Percentiles rank a stretch among this genome's conserved stretches.
Evolutionary conservation across 2,888 invertebrate genomes (phyloP).

Genomic region (Liodrosophila aerea): DNA sequence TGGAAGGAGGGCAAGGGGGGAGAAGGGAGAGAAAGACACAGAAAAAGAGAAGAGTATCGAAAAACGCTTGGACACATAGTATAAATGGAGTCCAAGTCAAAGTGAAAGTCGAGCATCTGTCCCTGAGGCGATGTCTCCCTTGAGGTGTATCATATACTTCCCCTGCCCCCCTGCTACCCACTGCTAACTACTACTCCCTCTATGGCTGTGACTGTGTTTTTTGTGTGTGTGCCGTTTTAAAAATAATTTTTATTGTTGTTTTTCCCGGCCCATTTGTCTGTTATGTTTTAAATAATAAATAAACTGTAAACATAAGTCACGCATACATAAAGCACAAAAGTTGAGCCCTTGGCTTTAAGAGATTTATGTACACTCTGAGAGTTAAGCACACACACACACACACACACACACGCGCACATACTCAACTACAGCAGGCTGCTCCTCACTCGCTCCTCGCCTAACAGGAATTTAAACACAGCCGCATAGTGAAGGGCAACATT

Average conservation of each 20-base stretch:
- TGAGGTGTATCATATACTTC: slow-evolving; percentile 12
- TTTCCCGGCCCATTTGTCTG: slow-evolving; percentile 57
- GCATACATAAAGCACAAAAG: slow-evolving; percentile 64
- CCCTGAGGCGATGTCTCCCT: slow-evolving; percentile 21
- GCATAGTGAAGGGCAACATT: slow-evolving; percentile 29
- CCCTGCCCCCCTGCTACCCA: not conserved
- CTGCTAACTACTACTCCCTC: not conserved
- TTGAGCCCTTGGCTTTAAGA: slow-evolving; percentile 64
- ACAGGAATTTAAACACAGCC: slow-evolving; percentile 31
- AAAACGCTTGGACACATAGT: slow-evolving; percentile 52
- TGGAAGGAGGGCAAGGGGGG: not conserved
- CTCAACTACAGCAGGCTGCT: too few relatives aligned
- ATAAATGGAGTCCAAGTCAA: slow-evolving; percentile 52
- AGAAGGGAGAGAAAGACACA: not conserved
- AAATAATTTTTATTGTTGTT: slow-evolving; percentile 49
- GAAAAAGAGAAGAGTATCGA: slow-evolving; percentile 15
- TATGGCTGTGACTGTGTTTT: not conserved
- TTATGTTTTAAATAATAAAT: slow-evolving; percentile 73
- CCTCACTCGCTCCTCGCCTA: too few relatives aligned
- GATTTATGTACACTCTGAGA: slow-evolving; percentile 52
- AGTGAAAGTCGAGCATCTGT: slow-evolving; percentile 30
- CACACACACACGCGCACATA: too few relatives aligned
- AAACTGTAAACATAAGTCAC: slow-evolving; percentile 78
- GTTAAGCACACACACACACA: too few relatives aligned
- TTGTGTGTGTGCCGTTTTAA: slow-evolving; percentile 22